A percentile compares a stretch with the other conserved stretches of the same genome.
Evolutionary conservation across 2,113 vertebrate species (phyloP).

Genomic region (Cisticola juncidis): DNA sequence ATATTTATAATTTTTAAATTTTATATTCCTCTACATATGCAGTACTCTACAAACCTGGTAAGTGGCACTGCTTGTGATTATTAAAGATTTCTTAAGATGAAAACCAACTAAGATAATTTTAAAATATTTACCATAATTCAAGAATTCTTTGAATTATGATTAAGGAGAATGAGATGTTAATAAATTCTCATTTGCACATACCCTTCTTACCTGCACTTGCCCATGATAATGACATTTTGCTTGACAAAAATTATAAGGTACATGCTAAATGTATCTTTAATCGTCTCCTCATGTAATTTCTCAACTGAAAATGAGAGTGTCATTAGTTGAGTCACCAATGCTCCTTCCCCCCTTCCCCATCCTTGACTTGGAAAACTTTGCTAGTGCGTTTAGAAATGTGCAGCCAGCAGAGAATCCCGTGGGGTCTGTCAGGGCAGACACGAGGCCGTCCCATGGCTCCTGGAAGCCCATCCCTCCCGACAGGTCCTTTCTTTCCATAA

Average conservation of each 20-base stretch:
- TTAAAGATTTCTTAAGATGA: constrained; percentile 38
- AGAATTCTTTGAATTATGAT: constrained; percentile 34
- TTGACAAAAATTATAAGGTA: constrained; percentile 39
- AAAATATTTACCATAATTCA: constrained; percentile 42
- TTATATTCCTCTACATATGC: background rate
- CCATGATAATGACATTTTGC: constrained; percentile 10
- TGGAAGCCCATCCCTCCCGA: background rate
- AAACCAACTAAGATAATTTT: constrained; percentile 11
- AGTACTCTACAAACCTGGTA: background rate
- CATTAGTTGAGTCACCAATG: constrained; percentile 7
- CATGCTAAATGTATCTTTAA: constrained; percentile 32
- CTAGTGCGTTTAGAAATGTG: fast-evolving
- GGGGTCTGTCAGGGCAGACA: background rate
- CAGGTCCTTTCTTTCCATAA: background rate
- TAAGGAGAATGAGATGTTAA: background rate
- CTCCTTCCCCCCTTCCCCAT: background rate
- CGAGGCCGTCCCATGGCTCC: background rate
- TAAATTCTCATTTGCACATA: constrained; percentile 4
- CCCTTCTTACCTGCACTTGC: constrained; percentile 8
- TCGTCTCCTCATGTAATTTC: background rate
- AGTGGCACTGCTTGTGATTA: constrained; percentile 23
- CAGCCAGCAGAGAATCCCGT: background rate
- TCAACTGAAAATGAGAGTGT: constrained; percentile 13
- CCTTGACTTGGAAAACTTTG: background rate
- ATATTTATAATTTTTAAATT: background rate